Evolutionary conservation across 2,888 invertebrate genomes (phyloP), one percentile per base, ranked within the genome.

Genomic region (Odontothrips loti): DNA sequence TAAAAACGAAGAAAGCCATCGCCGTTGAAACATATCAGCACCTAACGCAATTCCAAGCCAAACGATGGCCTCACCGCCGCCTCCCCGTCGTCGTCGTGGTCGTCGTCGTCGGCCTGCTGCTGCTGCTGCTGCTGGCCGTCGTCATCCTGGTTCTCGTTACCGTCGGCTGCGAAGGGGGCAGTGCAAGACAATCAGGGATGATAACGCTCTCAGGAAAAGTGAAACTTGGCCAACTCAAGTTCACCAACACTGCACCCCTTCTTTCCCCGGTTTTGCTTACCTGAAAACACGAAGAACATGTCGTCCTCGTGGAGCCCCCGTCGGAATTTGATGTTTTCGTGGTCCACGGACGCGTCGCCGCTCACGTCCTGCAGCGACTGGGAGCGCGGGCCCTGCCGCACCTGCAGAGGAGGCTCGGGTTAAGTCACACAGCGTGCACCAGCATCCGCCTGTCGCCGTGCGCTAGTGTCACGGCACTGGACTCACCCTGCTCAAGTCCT

Each of bases 21-120:
- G 34, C 34, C 34, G 34, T 43, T 6, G 6, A 43, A 43, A 43
- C 34, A 43, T 6, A 6, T n/a, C 34, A 43, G 6, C 34, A 43
- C 6, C 34, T 43, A 2, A 43, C 6, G 34, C 3, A 6, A 43
- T 6, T 43, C 3, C 34, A 43, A 43, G 34, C 34, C 34, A 6
- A 6, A 6, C 34, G 34, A 51, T 17, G 51, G 51, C 58, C 68
- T 75, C 23, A 75, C 68, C 68, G 68, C 68, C 68, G 68, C 68
- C 68, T 75, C 68, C 23, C 68, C 68, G 68, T 75, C 68, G 68
- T 75, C 68, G 68, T 75, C 68, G 68, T 75, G 68, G 68, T 75
- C 68, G 23, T 75, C 68, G 68, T 75, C 68, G 68, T 75, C 68
- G 23, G 68, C 68, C 11, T n/a, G 23, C 68, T 75, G 68, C 68